phyloP scores from a whole-genome alignment of 2,113 vertebrate genomes.

The Pionites leucogaster region DNA sequence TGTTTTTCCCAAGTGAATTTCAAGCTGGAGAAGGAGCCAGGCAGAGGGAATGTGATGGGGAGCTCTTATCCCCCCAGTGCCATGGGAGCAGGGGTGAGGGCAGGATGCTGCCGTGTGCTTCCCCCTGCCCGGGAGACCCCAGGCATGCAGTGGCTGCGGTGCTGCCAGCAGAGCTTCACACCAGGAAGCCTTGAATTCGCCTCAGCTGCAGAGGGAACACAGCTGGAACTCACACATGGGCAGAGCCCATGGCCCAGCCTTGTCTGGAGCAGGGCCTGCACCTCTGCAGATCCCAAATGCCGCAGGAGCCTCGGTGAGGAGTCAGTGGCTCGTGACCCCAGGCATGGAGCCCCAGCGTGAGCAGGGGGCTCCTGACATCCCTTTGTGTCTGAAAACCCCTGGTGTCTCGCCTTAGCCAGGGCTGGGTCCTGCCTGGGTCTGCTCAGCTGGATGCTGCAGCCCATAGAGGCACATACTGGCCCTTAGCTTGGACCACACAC shows the following conservation, averaged over 20 bases:
- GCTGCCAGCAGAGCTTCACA: not conserved
- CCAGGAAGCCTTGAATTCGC: not conserved
- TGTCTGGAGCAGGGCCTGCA: not conserved
- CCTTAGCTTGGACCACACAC: not conserved
- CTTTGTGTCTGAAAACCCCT: not conserved
- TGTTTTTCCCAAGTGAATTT: constrained; percentile 55
- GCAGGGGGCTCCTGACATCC: not conserved
- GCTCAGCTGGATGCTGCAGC: not conserved
- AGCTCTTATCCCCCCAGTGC: accelerated
- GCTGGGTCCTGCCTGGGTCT: not conserved
- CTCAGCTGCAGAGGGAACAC: not conserved
- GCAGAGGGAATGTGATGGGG: not conserved
- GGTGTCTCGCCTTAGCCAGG: not conserved
- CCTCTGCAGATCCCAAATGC: not conserved
- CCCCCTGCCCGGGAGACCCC: not conserved
- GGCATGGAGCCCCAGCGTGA: not conserved
- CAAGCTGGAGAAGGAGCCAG: not conserved
- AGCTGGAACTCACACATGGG: accelerated
- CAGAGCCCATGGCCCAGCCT: not conserved
- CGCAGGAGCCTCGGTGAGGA: accelerated
- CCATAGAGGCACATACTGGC: not conserved
- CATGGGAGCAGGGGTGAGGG: accelerated
- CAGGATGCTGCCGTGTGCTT: not conserved
- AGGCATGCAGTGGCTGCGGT: not conserved
- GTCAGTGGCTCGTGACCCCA: not conserved